Percentiles rank a stretch among this genome's conserved stretches.
Conservation (phyloP, 1,140 invertebrate genomes). For the Asbolus verrucosus region DNA sequence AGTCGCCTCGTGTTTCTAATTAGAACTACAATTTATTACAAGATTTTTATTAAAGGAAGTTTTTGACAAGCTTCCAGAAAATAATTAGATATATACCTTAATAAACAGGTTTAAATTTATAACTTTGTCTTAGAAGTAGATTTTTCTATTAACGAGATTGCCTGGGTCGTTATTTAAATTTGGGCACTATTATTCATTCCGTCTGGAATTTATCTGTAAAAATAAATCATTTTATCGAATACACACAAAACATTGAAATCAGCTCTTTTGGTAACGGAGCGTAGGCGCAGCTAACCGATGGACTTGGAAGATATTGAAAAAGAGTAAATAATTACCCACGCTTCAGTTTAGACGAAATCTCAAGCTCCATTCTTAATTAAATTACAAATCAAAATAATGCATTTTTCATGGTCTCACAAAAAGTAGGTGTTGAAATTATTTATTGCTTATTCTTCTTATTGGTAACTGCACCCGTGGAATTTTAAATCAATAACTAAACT, state of each 20-base stretch:
- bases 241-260: constrained; percentile 1
- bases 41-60: constrained; percentile 36
- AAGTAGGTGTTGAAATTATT: too few species aligned
- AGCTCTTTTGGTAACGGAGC: constrained; percentile 8
- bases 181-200: constrained; percentile 33
- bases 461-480: too few species aligned
- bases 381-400: too few species aligned
- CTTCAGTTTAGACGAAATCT: too few species aligned
- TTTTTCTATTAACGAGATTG: constrained; percentile 44
- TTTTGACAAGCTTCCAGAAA: constrained; percentile 52
- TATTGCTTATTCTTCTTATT: too few species aligned
- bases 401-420: too few species aligned
- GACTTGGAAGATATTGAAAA: too few species aligned
- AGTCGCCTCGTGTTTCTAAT: constrained; percentile 37
- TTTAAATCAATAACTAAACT: too few species aligned
- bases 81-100: constrained; percentile 49
- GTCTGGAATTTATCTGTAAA: constrained; percentile 12
- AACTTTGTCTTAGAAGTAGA: constrained; percentile 15
- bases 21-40: constrained; percentile 37
- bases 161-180: too few species aligned
- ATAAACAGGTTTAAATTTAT: constrained; percentile 47
- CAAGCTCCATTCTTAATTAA: too few species aligned
- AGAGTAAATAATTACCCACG: too few species aligned
- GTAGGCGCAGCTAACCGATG: too few species aligned
- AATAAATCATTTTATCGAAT: constrained; percentile 43